A percentile compares a stretch with the other conserved stretches of the same genome.
Conservation (phyloP, 2,113 vertebrate genomes). For the Orcinus orca region DNA sequence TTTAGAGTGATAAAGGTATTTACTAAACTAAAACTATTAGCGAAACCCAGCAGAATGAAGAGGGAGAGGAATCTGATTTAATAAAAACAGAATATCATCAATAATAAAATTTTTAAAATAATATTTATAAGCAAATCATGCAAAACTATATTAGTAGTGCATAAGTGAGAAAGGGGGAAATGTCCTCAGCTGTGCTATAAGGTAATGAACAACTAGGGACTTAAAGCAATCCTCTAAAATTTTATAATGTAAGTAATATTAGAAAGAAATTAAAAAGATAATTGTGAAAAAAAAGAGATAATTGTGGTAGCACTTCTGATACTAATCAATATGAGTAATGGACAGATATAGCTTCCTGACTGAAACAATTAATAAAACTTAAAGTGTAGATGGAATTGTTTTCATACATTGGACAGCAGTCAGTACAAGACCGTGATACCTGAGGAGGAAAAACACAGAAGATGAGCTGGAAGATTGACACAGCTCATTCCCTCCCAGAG, state of each 20-base stretch:
- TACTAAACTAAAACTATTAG: not conserved
- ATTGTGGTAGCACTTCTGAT: not conserved
- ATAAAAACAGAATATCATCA: not conserved
- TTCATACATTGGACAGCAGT: not conserved
- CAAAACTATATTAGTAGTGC: not conserved
- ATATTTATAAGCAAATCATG: not conserved
- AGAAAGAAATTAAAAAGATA: slow-evolving; percentile 30
- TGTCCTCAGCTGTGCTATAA: slow-evolving; percentile 16
- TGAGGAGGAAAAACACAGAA: not conserved
- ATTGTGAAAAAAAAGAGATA: slow-evolving; percentile 11
- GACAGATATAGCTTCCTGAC: not conserved
- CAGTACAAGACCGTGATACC: not conserved
- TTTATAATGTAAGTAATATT: not conserved
- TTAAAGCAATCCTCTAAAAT: slow-evolving; percentile 45
- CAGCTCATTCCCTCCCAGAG: not conserved
- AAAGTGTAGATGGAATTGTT: not conserved
- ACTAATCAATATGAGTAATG: not conserved
- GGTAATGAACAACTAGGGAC: not conserved
- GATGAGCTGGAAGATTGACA: no score
- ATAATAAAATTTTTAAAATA: slow-evolving; percentile 33
- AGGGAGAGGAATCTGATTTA: not conserved
- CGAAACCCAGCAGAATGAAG: not conserved
- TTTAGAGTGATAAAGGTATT: not conserved
- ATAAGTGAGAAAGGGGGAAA: slow-evolving; percentile 45
- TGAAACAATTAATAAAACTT: not conserved